These are phyloP conservation scores for Thumatha senex DNA, from an alignment of 2,888 invertebrate species.

Conservation along the genomic window DNA sequence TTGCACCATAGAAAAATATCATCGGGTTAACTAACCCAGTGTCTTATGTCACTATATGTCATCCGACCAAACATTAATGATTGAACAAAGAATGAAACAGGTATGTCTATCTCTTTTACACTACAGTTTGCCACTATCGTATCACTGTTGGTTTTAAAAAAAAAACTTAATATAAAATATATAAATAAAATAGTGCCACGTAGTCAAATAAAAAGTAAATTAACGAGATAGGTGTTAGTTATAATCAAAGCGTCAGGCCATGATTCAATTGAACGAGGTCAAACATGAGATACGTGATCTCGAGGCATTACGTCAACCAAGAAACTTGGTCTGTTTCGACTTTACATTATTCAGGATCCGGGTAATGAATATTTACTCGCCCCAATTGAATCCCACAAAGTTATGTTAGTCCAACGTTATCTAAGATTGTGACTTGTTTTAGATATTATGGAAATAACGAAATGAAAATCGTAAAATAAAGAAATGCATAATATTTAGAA, in stretches of 20 bases:
- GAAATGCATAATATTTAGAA: not conserved
- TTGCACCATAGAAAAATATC: too few relatives aligned
- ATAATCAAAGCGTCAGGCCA: constrained; percentile 2
- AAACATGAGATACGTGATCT: constrained; percentile 42
- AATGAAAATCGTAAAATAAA: not conserved
- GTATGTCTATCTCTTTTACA: too few relatives aligned
- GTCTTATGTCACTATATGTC: too few relatives aligned
- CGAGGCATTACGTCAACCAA: constrained; percentile 40
- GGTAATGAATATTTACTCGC: constrained; percentile 55
- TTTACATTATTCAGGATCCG: constrained; percentile 54
- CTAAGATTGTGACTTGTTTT: constrained; percentile 7
- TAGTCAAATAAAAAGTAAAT: too few relatives aligned
- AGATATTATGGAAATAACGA: constrained; percentile 5
- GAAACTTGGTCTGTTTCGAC: constrained; percentile 47
- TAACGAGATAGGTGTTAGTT: too few relatives aligned
- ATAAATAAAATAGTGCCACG: not conserved
- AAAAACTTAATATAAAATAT: too few relatives aligned
- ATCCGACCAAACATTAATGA: too few relatives aligned
- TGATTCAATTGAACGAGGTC: constrained; percentile 14
- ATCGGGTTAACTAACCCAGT: too few relatives aligned
- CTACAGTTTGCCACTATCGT: too few relatives aligned
- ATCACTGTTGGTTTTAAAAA: too few relatives aligned
- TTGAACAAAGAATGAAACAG: too few relatives aligned
- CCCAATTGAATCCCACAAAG: constrained; percentile 52
- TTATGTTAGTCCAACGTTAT: constrained; percentile 23